Base-by-base conservation (phyloP, 2,797 vertebrate genomes). In the Crenichthys baileyi region DNA sequence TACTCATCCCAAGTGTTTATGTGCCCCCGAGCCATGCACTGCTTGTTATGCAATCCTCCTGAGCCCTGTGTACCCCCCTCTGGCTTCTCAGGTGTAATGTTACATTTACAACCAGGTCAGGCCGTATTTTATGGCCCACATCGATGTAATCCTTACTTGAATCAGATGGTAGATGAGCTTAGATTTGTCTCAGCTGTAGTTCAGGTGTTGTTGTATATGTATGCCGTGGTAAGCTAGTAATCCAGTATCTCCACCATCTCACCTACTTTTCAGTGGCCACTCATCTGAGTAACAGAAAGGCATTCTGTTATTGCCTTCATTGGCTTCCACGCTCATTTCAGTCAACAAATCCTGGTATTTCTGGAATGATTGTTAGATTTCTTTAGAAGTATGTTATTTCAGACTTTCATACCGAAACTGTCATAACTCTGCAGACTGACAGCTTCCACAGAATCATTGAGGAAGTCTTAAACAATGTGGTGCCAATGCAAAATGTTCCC, bases 71-170 rank as follows among this genome's bases (percentile, higher is more conserved):
- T 15, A 61, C 63, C 46, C 20, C n/a, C 67, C 29, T 26, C 65
- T 53, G 15, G 68, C 75, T 76, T 55, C 71, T 70, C 72, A 80
- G 85, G 91, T 91, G 79, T 91, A 73, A 82, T 65, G 78, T 92
- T 93, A 87, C 94, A 89, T 7, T 71, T 76, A 85, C 61, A 95
- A 92, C 83, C 85, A 92, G 94, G 94, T 93, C 94, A 93, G 89
- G 76, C 65, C 77, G 80, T 83, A 87, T 86, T 83, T 79, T 79
- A 78, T 93, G 92, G 72, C 91, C 92, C 83, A 89, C 83, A 90
- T 91, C 72, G 83, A 92, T 88, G 85, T 88, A 91, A 91, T 87
- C 81, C 72, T 77, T n/a, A 5, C 75, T 78, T 0, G 4, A 75
- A 73, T 70, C 72, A 65, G 82, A 79, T 88, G 81, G 90, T 89